A percentile compares a stretch with the other conserved stretches of the same genome.
Evolutionary conservation across 2,888 invertebrate genomes (phyloP).

Genomic region (Agrochola circellaris): DNA sequence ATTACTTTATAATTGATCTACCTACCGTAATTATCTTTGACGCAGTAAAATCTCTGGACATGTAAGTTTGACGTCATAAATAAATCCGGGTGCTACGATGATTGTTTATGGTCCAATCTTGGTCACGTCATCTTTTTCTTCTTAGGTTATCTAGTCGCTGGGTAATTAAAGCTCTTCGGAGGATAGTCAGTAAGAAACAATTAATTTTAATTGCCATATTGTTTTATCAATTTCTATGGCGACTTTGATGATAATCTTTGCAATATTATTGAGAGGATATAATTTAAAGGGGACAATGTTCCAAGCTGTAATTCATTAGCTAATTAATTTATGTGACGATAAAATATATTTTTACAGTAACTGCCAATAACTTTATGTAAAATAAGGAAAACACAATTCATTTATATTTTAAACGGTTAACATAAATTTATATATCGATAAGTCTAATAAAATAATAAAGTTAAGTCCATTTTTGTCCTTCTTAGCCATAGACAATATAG

Average conservation of each 20-base stretch:
- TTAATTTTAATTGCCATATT: conserved; percentile 36
- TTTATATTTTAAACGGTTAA: background rate
- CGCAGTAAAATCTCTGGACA: conserved; percentile 33
- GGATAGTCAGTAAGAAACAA: conserved; percentile 39
- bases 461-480: background rate
- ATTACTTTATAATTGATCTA: background rate
- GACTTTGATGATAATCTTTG: background rate
- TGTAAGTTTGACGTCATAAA: conserved; percentile 53
- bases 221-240: background rate
- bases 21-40: conserved; percentile 37
- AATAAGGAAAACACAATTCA: conserved; percentile 1
- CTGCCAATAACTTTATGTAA: background rate
- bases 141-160: conserved; percentile 13
- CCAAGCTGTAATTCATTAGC: background rate
- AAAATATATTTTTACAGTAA: background rate
- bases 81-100: conserved; percentile 50
- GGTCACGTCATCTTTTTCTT: conserved; percentile 43
- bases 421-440: background rate
- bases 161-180: conserved; percentile 30
- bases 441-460: background rate
- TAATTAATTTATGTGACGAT: background rate
- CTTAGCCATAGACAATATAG: background rate
- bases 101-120: conserved; percentile 38
- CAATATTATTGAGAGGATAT: background rate
- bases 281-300: background rate